phyloP scores from a whole-genome alignment of 2,888 invertebrate genomes.

The Sabellastarte sp. region DNA sequence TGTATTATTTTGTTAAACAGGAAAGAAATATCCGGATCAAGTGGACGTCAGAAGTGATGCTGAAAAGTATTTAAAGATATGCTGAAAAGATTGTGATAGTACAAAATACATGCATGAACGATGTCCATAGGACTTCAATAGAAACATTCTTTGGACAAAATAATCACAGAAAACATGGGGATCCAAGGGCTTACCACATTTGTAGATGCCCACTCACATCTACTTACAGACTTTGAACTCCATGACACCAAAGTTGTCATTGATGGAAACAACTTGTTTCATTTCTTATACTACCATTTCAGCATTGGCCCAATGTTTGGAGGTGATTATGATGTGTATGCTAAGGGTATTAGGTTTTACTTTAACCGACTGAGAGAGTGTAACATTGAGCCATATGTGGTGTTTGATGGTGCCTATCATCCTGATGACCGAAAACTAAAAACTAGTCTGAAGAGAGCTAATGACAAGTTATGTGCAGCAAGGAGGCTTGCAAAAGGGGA shows the following conservation, averaged over 20 bases:
- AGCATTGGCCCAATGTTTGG: slow-evolving; percentile 44
- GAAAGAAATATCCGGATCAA: no score
- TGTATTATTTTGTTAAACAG: no score
- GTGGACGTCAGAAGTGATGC: no score
- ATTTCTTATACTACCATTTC: slow-evolving; percentile 48
- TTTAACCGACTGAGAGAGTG: slow-evolving; percentile 42
- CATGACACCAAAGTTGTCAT: slow-evolving; percentile 47
- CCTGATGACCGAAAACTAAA: slow-evolving; percentile 48
- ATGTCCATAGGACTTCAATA: no score
- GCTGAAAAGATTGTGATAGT: no score
- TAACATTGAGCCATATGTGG: slow-evolving; percentile 46
- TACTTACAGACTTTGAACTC: slow-evolving; percentile 58
- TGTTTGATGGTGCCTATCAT: slow-evolving; percentile 57
- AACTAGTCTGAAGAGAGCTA: slow-evolving; percentile 42
- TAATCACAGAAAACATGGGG: no score
- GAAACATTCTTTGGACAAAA: no score
- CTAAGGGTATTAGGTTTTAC: slow-evolving; percentile 34
- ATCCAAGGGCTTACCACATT: slow-evolving; percentile 78
- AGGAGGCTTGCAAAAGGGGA: slow-evolving; percentile 9
- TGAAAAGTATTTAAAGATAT: no score
- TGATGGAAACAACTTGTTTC: slow-evolving; percentile 57
- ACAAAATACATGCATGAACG: no score
- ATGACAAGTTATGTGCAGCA: slow-evolving; percentile 38
- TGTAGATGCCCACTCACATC: slow-evolving; percentile 48
- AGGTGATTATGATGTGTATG: slow-evolving; percentile 55